Evolutionary conservation across 2,113 vertebrate genomes (phyloP), one percentile per base, ranked within the genome.

Genomic region (Pyxicephalus adspersus): DNA sequence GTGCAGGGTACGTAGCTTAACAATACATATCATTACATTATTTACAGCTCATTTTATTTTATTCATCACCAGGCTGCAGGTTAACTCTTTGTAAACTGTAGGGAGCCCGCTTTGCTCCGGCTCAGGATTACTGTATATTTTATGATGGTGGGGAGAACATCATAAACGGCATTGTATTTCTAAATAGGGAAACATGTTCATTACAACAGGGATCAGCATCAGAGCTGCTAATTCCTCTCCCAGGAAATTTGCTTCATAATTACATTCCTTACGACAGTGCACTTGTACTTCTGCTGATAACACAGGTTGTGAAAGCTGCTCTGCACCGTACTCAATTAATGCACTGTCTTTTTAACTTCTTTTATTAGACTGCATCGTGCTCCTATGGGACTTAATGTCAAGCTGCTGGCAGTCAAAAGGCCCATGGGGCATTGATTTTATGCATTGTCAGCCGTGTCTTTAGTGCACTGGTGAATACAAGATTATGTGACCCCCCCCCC

Each of bases 1-100:
- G 95, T 95, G 92, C 84, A 86, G 89, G 91, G 90, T 94, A 89
- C 89, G 90, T 92, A 90, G 91, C 92, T 94, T 90, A 93, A 95
- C 96, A 96, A 96, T 95, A 94, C 91, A 89, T 95, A 95, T 97
- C 95, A 96, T 96, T 96, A 93, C 90, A 93, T 94, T 92, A 92
- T 94, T 94, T 94, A 90, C 91, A 92, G 89, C 92, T 93, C 92
- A 93, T 92, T 94, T 92, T 95, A 91, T 90, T 91, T 91, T 92
- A 92, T 94, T 93, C 85, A 91, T 88, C 90, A 90, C 88, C 91
- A 91, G 92, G 93, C 89, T 89, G 89, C 86, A 84, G 83, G 89
- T 92, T 92, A 95, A 91, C 90, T 87, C 91, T 88, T 90, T 76
- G 66, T 87, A 84, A 87, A 61, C 90, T 84, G 58, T 85, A 19